Base-by-base conservation (phyloP, 2,888 invertebrate species). In the Melolontha melolontha region DNA sequence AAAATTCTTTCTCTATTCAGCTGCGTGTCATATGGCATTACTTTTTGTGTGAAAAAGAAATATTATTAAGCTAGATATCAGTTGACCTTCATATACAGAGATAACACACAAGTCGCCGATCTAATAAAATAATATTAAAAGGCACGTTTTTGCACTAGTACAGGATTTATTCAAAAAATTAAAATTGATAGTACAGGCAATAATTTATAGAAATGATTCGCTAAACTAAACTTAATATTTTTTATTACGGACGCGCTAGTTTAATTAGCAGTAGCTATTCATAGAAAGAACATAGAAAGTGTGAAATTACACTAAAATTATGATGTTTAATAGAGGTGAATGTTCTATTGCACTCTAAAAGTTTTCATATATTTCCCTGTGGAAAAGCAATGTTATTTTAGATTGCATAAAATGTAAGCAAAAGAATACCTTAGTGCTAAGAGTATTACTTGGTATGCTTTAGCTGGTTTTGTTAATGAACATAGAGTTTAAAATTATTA, bases 11-110 rank as follows among this genome's bases (percentile, higher is more conserved):
- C 27, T 59, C 27, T 59, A 29, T 44, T 59, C 59, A 59, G 59
- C 59, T 59, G 59, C 59, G 44, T 59, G 59, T 59, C 59, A 59
- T 59, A 14, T 59, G 59, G 59, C 14, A 59, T 27, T 59, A 59
- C 44, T 59, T 55, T 59, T 59, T 59, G 44, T 59, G 29, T 59
- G 14, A 12, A 59, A 44, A 44, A 59, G 44, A 59, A 44, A 44
- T 59, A 1, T 44, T 59, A 59, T 59, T 59, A 59, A 42, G 44
- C 44, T 14, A 59, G 44, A 59, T 59, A 59, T 59, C 44, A 27
- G 12, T 44, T 59, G 59, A 59, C 59, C 59, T 59, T 59, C 59
- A 22, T 29, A 57, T 44, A 22, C 39, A 39, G 40, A 39, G 12
- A 54, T 39, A 40, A 54, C 59, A 59, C 22, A 44, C 22, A 29